Base-by-base conservation (phyloP, 2,797 vertebrate genomes). In the Poliocrania exsul region DNA sequence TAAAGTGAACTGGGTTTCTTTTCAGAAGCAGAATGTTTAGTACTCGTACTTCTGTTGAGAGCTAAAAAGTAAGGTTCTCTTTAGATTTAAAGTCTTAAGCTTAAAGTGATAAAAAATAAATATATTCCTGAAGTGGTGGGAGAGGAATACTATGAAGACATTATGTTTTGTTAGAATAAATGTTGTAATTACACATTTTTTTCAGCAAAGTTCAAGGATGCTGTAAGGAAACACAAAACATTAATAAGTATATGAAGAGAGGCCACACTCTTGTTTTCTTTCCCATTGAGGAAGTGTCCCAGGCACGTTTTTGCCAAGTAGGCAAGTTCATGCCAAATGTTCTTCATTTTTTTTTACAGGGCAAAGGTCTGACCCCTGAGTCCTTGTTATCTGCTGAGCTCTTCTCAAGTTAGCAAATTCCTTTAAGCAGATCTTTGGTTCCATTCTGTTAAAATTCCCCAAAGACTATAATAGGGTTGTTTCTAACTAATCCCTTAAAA, bases 311-410 rank as follows among this genome's bases (percentile, higher is more conserved):
- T 90, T 88, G 53, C 53, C 50, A 90, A 53, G 37, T 2, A 60
- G 33, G 57, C 54, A 90, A 90, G 51, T 64, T 93, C 61, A 57
- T 85, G 40, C 38, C 65, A 83, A 88, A 79, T 50, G 57, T 35
- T 92, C 53, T 60, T 88, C 29, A 19, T 40, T 67, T 90, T 90
- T 90, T 92, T 57, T 65, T 64, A 16, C 21, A 86, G 80, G 61
- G 62, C 86, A 94, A 88, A 96, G 73, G 80, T 87, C 62, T 69
- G 61, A 56, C 65, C 66, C 57, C 25, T n/a, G 50, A 93, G 75
- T 67, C 67, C 69, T 88, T 91, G 71, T 86, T 91, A 92, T 88
- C 58, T 95, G 70, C 58, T 81, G 85, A 95, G 73, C 35, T 87
- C 58, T 62, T 94, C 83, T 93, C 67, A 92, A 91, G 47, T 81